Evolutionary conservation across 1,140 invertebrate genomes (phyloP).

Genomic region (Oreohelix idahoensis): DNA sequence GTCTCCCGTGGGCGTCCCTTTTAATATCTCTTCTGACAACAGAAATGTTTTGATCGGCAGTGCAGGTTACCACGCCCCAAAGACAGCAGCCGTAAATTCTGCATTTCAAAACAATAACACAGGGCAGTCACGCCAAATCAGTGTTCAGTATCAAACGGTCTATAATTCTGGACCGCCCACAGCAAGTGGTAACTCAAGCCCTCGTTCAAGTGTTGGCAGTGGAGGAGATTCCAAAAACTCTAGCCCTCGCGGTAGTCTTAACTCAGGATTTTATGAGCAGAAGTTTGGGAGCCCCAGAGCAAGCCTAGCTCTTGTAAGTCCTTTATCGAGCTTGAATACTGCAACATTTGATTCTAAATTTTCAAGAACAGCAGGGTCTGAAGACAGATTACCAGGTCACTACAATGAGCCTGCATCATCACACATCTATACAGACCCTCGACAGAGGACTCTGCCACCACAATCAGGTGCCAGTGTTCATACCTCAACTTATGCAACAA

Average conservation of each 20-base stretch:
- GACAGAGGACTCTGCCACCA: conserved; percentile 50
- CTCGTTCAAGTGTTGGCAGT: conserved; percentile 77
- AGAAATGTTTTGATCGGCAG: conserved; percentile 43
- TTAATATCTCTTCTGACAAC: conserved; percentile 30
- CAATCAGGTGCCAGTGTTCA: conserved; percentile 36
- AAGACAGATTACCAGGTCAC: conserved; percentile 44
- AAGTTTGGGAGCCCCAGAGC: conserved; percentile 67
- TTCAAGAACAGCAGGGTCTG: conserved; percentile 67
- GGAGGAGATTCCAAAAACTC: conserved; percentile 76
- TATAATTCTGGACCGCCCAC: conserved; percentile 39
- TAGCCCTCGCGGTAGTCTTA: conserved; percentile 77
- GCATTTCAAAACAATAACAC: background rate
- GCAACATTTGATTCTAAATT: conserved; percentile 73
- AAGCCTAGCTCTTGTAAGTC: conserved; percentile 74
- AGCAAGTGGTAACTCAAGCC: conserved; percentile 70
- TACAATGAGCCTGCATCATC: conserved; percentile 66
- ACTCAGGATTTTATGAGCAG: conserved; percentile 74
- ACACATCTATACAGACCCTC: conserved; percentile 57
- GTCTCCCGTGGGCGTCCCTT: conserved; percentile 22
- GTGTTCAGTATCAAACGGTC: conserved; percentile 39
- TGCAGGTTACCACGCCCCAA: conserved; percentile 46
- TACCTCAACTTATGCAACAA: conserved; percentile 16
- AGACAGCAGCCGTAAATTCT: conserved; percentile 37
- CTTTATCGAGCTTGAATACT: conserved; percentile 75
- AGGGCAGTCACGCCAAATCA: conserved; percentile 28